Percentiles rank a stretch among this genome's conserved stretches.
Evolutionary conservation across 1,140 invertebrate genomes (phyloP).

Genomic region (Wasmannia auropunctata): DNA sequence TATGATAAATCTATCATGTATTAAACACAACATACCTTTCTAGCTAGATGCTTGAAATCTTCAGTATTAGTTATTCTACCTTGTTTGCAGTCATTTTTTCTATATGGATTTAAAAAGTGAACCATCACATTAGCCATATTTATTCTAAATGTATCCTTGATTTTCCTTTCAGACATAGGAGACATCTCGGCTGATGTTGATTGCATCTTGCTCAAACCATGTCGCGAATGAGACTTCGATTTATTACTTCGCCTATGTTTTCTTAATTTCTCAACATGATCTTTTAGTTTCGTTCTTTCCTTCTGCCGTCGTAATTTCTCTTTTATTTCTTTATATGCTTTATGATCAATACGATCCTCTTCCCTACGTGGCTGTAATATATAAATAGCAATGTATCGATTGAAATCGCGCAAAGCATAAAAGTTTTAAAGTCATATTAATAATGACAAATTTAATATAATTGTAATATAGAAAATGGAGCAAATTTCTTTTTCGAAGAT

Average conservation of each 20-base stretch:
- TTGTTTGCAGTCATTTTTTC: conserved; percentile 92
- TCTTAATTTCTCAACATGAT: conserved; percentile 81
- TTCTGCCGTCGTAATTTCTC: conserved; percentile 90
- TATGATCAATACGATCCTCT: conserved; percentile 90
- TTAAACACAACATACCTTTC: conserved; percentile 90
- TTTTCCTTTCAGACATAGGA: conserved; percentile 86
- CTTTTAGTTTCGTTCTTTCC: conserved; percentile 86
- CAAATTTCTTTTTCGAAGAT: neutral
- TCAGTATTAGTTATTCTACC: conserved; percentile 95
- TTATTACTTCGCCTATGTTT: conserved; percentile 83
- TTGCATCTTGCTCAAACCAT: conserved; percentile 79
- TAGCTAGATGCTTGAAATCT: conserved; percentile 98
- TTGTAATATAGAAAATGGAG: neutral
- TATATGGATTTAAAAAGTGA: conserved; percentile 94
- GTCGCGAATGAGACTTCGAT: conserved; percentile 79
- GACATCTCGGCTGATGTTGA: conserved; percentile 77
- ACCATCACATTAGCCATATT: conserved; percentile 97
- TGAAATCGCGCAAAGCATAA: neutral
- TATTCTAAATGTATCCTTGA: conserved; percentile 95
- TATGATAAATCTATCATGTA: neutral
- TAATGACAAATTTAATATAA: conserved; percentile 18
- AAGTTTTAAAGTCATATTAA: neutral
- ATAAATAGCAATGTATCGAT: conserved; percentile 21
- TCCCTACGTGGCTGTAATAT: conserved; percentile 89
- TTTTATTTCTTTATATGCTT: conserved; percentile 92